A percentile compares a stretch with the other conserved stretches of the same genome.
phyloP scores from a whole-genome alignment of 2,888 invertebrate species.

The Ormyrus nitidulus region DNA sequence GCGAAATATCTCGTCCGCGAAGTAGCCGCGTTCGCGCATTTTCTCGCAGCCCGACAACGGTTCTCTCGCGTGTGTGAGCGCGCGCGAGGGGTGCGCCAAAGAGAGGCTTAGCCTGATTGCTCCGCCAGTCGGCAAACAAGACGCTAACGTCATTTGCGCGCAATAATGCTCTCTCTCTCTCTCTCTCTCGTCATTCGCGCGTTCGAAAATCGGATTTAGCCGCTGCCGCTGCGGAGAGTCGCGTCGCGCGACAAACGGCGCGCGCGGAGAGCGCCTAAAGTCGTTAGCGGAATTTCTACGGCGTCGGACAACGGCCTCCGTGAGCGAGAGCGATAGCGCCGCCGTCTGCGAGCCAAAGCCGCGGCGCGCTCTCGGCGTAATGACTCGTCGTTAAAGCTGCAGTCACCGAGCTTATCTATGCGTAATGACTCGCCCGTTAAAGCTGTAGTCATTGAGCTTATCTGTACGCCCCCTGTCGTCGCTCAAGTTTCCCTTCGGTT shows the following conservation, averaged over 20 bases:
- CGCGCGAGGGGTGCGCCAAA: neutral
- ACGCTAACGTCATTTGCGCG: conserved; percentile 36
- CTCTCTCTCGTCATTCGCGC: conserved; percentile 56
- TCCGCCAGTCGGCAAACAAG: conserved; percentile 34
- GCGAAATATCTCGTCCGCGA: too few species aligned
- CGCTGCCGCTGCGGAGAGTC: conserved; percentile 13
- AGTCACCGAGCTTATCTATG: conserved; percentile 25
- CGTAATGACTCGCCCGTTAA: conserved; percentile 32
- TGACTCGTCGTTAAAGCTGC: conserved; percentile 36
- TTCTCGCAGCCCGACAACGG: too few species aligned
- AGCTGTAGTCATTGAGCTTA: conserved; percentile 23
- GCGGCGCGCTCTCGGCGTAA: conserved; percentile 1
- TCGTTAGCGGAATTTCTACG: conserved; percentile 72
- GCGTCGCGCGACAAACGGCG: too few species aligned
- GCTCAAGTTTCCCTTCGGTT: neutral
- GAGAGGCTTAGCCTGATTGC: conserved; percentile 17
- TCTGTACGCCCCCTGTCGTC: conserved; percentile 11
- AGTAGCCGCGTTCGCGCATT: too few species aligned
- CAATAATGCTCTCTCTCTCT: conserved; percentile 49
- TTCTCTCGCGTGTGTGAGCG: too few species aligned
- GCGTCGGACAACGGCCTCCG: conserved; percentile 70
- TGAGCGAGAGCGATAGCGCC: neutral
- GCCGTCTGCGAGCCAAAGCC: neutral
- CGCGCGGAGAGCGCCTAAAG: conserved; percentile 60
- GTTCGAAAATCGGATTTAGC: too few species aligned